phyloP scores from a whole-genome alignment of 2,113 vertebrate genomes.

The Pelecanoides urinatrix region DNA sequence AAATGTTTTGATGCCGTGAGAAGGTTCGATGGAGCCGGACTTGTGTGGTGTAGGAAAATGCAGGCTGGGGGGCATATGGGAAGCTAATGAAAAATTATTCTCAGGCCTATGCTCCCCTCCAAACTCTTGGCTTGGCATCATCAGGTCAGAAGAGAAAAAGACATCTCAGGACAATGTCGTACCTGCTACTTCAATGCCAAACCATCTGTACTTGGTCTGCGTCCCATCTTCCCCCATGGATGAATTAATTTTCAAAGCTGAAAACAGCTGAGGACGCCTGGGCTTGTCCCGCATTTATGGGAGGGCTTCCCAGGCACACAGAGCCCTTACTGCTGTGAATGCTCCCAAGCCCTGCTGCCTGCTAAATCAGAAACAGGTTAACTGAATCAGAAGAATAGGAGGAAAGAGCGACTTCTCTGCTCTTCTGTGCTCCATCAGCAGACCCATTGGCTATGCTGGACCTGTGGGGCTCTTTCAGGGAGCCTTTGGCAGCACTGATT shows the following conservation, averaged over 20 bases:
- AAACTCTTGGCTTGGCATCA: background rate
- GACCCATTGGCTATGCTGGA: background rate
- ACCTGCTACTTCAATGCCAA: slow-evolving; percentile 12
- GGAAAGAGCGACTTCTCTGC: background rate
- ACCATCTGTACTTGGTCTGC: background rate
- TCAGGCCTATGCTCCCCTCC: background rate
- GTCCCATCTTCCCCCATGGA: background rate
- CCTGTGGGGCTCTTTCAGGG: background rate
- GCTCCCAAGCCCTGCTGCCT: background rate
- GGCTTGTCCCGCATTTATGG: background rate
- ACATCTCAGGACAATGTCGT: background rate
- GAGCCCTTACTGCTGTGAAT: background rate
- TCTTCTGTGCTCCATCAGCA: background rate
- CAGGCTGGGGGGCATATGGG: background rate
- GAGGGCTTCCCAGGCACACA: background rate
- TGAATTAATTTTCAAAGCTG: slow-evolving; percentile 13
- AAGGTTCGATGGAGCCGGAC: background rate
- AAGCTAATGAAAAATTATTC: background rate
- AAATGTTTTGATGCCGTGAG: background rate
- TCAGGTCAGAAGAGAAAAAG: background rate
- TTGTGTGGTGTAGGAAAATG: background rate
- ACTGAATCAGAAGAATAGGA: background rate
- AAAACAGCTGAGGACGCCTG: background rate
- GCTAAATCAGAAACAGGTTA: background rate
- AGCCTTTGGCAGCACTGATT: background rate